A percentile compares a stretch with the other conserved stretches of the same genome.
Evolutionary conservation across 2,797 vertebrate species (phyloP).

Genomic region (Cossypha dichroa): DNA sequence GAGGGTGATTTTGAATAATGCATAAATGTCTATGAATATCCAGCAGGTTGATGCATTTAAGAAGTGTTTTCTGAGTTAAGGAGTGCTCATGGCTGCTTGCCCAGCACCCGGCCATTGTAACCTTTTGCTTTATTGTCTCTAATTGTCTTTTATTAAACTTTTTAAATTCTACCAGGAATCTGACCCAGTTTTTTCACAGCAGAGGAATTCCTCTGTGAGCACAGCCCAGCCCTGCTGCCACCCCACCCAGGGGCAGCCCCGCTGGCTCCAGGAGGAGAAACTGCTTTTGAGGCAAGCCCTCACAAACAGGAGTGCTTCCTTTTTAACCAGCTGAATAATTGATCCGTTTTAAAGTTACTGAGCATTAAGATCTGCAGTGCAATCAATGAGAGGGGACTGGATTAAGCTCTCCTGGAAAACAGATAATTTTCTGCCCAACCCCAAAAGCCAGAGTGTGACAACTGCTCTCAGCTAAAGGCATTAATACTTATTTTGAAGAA

Average conservation of each 20-base stretch:
- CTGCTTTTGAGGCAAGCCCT: not conserved
- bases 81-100: too few species aligned
- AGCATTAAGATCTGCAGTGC: not conserved
- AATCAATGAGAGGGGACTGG: not conserved
- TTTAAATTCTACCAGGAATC: too few species aligned
- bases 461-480: not conserved
- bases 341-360: not conserved
- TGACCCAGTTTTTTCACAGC: too few species aligned
- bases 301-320: fast-evolving
- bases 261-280: not conserved
- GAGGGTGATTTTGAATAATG: too few species aligned
- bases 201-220: fast-evolving
- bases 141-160: too few species aligned
- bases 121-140: too few species aligned
- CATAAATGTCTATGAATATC: too few species aligned
- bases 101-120: too few species aligned
- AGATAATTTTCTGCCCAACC: not conserved
- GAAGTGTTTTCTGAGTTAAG: too few species aligned
- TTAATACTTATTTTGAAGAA: not conserved
- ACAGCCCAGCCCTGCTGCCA: not conserved
- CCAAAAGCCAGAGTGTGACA: not conserved
- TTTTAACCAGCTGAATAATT: not conserved
- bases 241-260: not conserved
- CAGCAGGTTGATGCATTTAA: too few species aligned
- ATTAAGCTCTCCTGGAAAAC: not conserved